phyloP scores from a whole-genome alignment of 2,797 vertebrate species.

The Galagoides demidoff region DNA sequence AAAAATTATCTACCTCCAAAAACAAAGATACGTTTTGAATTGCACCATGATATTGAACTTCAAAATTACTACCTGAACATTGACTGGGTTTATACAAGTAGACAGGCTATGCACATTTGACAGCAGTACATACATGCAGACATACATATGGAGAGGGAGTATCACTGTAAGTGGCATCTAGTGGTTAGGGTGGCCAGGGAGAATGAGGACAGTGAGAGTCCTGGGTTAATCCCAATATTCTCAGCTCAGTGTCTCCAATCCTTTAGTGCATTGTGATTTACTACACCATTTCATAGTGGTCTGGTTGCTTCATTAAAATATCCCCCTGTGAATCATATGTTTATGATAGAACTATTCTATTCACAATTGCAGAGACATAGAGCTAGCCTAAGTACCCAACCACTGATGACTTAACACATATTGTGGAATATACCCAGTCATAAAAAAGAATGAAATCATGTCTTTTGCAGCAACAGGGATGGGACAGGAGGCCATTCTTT shows the following conservation, averaged over 20 bases:
- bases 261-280: background rate
- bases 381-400: background rate
- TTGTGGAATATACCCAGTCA: background rate
- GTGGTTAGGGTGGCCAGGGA: background rate
- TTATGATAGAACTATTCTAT: background rate
- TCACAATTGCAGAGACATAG: background rate
- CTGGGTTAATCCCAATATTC: background rate
- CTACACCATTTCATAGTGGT: background rate
- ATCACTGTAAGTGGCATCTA: background rate
- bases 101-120: background rate
- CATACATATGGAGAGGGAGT: background rate
- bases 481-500: background rate
- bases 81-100: background rate
- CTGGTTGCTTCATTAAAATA: background rate
- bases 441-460: background rate
- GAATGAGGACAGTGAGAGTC: background rate
- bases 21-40: background rate
- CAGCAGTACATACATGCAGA: background rate
- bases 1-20: background rate
- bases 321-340: background rate
- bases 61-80: slow-evolving; percentile 2
- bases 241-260: background rate
- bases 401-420: background rate
- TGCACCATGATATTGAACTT: background rate
- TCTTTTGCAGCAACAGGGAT: background rate